These are phyloP conservation scores for Neosalanx taihuensis DNA, from an alignment of 2,797 vertebrate genomes.

Conservation along the genomic window DNA sequence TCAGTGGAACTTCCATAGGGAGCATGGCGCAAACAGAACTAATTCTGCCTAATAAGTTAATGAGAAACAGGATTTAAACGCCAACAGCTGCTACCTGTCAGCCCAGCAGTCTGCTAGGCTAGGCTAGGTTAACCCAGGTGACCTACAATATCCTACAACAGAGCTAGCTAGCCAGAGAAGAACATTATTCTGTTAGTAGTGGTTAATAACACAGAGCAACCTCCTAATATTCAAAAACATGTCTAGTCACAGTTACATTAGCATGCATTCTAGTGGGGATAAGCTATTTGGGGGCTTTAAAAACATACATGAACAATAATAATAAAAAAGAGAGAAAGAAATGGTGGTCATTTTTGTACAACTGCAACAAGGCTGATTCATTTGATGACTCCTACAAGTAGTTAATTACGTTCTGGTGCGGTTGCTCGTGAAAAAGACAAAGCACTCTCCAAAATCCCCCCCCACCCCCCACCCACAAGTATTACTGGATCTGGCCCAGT, in stretches of 20 bases:
- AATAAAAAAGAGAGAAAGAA: neutral
- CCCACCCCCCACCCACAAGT: neutral
- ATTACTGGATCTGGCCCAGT: neutral
- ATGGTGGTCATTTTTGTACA: neutral
- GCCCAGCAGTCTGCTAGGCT: neutral
- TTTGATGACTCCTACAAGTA: too few species aligned
- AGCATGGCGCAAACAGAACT: conserved; percentile 31
- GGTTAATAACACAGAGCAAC: neutral
- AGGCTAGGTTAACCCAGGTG: neutral
- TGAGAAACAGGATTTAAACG: conserved; percentile 52
- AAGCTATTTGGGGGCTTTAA: neutral
- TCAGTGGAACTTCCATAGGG: neutral
- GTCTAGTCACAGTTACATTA: too few species aligned
- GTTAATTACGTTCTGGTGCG: too few species aligned
- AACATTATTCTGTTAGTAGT: neutral
- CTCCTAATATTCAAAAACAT: neutral
- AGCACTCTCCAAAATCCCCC: too few species aligned
- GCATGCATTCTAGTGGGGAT: neutral
- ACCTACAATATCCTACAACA: neutral
- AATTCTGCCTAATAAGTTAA: conserved; percentile 45
- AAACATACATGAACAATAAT: neutral
- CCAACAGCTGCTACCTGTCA: conserved; percentile 52
- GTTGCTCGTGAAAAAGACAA: too few species aligned
- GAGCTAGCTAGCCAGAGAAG: neutral
- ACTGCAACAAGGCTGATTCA: too few species aligned